phyloP scores from a whole-genome alignment of 2,888 invertebrate species.

The Sicus ferrugineus region DNA sequence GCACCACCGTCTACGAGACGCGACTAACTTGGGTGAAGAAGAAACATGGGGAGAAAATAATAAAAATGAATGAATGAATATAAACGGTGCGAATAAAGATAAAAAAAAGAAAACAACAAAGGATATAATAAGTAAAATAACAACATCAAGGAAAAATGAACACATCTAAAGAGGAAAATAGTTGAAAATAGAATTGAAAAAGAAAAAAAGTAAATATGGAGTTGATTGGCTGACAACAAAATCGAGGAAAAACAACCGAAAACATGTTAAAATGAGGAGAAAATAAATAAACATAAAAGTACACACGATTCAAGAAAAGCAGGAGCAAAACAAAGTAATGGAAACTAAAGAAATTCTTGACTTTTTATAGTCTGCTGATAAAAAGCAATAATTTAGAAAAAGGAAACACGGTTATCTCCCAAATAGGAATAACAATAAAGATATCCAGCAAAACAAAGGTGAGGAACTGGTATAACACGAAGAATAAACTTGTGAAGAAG shows the following conservation, averaged over 20 bases:
- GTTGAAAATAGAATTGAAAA: conserved; percentile 10
- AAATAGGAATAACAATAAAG: conserved; percentile 16
- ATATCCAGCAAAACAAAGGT: conserved; percentile 24
- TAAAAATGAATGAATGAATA: conserved; percentile 30
- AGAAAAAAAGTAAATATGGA: conserved; percentile 24
- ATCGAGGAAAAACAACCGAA: conserved; percentile 1
- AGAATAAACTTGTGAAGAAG: no score
- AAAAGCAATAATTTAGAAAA: no score
- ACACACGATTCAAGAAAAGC: background rate
- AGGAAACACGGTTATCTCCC: no score
- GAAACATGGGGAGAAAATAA: conserved; percentile 17
- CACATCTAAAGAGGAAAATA: conserved; percentile 4
- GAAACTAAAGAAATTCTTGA: no score
- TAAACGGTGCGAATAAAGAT: conserved; percentile 30
- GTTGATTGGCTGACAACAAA: conserved; percentile 31
- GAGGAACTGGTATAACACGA: no score
- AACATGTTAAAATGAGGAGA: background rate
- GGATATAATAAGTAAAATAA: conserved; percentile 16
- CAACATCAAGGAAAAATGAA: background rate
- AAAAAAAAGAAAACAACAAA: conserved; percentile 11
- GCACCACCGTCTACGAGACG: conserved; percentile 24
- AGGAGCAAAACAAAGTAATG: background rate
- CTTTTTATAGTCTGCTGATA: no score
- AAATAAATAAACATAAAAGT: background rate
- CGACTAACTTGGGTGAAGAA: conserved; percentile 21